Base-by-base conservation (phyloP, 2,888 invertebrate genomes). In the Nymphalis c-album region DNA sequence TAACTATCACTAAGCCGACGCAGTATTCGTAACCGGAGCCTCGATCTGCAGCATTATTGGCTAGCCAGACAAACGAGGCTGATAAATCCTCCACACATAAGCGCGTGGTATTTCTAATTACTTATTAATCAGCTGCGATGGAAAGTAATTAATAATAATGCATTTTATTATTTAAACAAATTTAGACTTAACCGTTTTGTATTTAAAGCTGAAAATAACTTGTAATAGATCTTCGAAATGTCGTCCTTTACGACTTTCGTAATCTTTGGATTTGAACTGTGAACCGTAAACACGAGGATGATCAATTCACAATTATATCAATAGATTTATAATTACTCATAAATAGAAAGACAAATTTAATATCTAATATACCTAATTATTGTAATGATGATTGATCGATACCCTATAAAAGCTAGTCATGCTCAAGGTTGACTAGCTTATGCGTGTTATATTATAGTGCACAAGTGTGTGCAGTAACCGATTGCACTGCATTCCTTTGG, bases 221-320 rank as follows among this genome's bases (percentile, higher is more conserved):
- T 5, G 35, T 3, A 26, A 13, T 26, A 18, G 18, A 40, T n/a
- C n/a, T n/a, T n/a, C 1, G 40, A 57, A 26, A 53, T 50, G 22
- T 59, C 53, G 26, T 2, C 22, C 31, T 18, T 26, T 6, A 22
- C 2, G 17, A 16, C 16, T 40, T 48, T 6, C 35, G n/a, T 22
- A 17, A 40, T 50, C 48, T 64, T 22, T n/a, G 22, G 26, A 64
- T 51, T 40, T 58, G 51, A 64, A 45, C 64, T 64, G 13, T 64
- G 59, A 64, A 64, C 64, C 10, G 26, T 40, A 59, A 64, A 59
- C 48, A 26, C 40, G 26, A 63, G 20, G 20, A 7, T 1, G 2
- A 63, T n/a, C 53, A 16, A 55, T 63, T 46, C 46, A 18, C 10
- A n/a, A 13, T 55, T 46, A 55, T 63, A 7, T 46, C 10, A 50